Conservation (phyloP, 2,888 invertebrate genomes). For the Dynastes maya region DNA sequence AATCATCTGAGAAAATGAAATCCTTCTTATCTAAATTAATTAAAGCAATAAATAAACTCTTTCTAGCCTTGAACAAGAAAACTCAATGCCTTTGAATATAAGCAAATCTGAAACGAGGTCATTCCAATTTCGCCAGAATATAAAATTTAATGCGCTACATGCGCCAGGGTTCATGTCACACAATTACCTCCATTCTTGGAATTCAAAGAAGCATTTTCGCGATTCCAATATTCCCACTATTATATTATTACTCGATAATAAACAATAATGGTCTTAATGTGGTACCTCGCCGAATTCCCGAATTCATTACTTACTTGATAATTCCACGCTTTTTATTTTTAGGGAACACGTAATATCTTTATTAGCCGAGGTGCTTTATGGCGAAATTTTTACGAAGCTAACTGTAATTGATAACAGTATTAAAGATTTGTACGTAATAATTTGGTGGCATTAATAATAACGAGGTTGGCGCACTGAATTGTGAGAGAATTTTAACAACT, state of each 20-base stretch:
- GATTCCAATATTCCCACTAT: background rate
- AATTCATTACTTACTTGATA: conserved; percentile 1
- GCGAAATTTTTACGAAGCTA: background rate
- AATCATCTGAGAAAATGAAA: background rate
- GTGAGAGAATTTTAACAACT: background rate
- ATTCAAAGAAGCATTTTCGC: background rate
- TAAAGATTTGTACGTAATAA: conserved; percentile 16
- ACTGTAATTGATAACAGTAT: background rate
- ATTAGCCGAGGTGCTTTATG: background rate
- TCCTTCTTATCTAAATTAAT: background rate
- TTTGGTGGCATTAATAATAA: conserved; percentile 36
- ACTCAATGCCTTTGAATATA: no score
- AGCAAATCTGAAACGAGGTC: no score
- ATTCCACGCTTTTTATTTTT: background rate
- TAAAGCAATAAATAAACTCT: background rate
- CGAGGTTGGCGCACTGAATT: background rate
- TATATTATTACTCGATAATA: background rate
- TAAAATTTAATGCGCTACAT: background rate
- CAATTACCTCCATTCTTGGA: background rate
- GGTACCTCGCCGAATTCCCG: background rate
- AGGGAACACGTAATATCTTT: background rate
- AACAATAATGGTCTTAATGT: background rate
- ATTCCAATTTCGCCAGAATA: no score
- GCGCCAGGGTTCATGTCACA: background rate
- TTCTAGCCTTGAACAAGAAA: background rate